phyloP scores from a whole-genome alignment of 2,888 invertebrate species.

The Prenolepis imparis region DNA sequence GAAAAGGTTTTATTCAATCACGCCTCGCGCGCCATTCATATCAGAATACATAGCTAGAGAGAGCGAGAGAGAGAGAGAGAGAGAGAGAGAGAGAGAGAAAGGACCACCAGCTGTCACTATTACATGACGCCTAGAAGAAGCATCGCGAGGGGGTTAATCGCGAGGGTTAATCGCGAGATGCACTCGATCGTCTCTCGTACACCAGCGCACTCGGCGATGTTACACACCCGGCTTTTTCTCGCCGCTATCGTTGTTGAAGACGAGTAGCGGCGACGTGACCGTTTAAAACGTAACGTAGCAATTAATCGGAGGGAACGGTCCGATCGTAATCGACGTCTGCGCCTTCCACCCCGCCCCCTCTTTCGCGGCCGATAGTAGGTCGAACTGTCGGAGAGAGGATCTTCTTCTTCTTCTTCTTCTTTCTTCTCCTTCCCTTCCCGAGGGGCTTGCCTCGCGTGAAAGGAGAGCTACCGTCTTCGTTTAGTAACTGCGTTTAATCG shows the following conservation, averaged over 20 bases:
- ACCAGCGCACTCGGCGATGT: constrained; percentile 24
- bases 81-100: too few species aligned
- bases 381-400: constrained; percentile 46
- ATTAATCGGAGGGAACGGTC: constrained; percentile 65
- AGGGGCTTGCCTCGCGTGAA: constrained; percentile 40
- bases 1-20: not conserved
- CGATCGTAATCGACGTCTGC: constrained; percentile 59
- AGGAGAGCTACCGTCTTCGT: constrained; percentile 53
- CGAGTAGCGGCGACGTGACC: constrained; percentile 56
- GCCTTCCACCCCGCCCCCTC: constrained; percentile 42
- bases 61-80: not conserved
- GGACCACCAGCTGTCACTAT: not conserved
- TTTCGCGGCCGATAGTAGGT: constrained; percentile 59
- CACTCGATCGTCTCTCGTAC: not conserved
- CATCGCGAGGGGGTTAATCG: constrained; percentile 34
- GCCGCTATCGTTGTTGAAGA: constrained; percentile 34
- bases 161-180: constrained; percentile 37
- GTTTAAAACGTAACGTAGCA: constrained; percentile 65
- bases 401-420: constrained; percentile 32
- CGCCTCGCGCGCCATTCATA: constrained; percentile 33
- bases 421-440: constrained; percentile 5
- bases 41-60: not conserved
- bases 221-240: constrained; percentile 36
- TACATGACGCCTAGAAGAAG: not conserved
- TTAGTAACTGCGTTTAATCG: constrained; percentile 53